Conservation (phyloP, 1,140 invertebrate genomes). For the Steinernema feltiae region DNA sequence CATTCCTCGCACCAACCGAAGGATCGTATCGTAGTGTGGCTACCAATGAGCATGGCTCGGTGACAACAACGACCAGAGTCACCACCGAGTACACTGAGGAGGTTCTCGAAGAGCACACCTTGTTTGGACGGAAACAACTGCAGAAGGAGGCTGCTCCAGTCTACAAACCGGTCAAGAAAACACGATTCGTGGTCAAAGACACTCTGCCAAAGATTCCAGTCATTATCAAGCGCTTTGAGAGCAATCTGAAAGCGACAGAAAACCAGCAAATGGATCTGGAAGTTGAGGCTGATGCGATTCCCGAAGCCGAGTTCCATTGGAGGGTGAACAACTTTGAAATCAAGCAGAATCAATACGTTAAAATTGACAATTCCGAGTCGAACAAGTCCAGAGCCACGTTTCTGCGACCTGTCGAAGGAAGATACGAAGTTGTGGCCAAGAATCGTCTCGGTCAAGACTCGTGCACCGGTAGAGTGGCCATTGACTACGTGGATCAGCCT, state of each 20-base stretch:
- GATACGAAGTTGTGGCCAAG: constrained; percentile 44
- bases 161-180: constrained; percentile 30
- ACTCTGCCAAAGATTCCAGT: constrained; percentile 43
- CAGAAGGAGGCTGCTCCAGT: constrained; percentile 21
- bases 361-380: constrained; percentile 35
- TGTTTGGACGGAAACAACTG: constrained; percentile 2
- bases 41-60: constrained; percentile 38
- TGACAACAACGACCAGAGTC: constrained; percentile 35
- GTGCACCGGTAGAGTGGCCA: constrained; percentile 38
- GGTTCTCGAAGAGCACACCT: constrained; percentile 13
- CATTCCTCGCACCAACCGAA: constrained; percentile 33
- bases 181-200: constrained; percentile 21
- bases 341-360: constrained; percentile 36
- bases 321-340: constrained; percentile 52
- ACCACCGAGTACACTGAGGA: constrained; percentile 31
- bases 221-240: constrained; percentile 35
- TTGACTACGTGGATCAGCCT: constrained; percentile 38
- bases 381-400: constrained; percentile 40
- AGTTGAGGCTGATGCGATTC: constrained; percentile 44
- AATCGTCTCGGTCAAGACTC: constrained; percentile 44
- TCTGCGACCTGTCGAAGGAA: constrained; percentile 38
- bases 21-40: constrained; percentile 39
- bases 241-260: constrained; percentile 27
- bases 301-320: constrained; percentile 47
- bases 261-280: constrained; percentile 41